Conservation (phyloP, 2,888 invertebrate species). For the Neoaliturus tenellus region DNA sequence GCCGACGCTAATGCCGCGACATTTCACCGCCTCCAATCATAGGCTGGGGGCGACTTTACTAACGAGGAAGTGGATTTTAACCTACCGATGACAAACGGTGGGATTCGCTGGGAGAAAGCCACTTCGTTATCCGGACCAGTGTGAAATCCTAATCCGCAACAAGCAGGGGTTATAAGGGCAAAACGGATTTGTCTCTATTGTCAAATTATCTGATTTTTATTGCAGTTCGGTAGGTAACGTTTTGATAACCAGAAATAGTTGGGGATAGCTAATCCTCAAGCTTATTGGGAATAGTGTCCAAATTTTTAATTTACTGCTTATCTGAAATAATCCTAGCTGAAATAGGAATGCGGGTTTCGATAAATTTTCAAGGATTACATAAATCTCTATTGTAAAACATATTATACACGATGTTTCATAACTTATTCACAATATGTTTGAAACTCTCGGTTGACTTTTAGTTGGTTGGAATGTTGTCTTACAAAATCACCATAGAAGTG, state of each 20-base stretch:
- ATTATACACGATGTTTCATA: background rate
- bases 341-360: background rate
- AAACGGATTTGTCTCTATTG: background rate
- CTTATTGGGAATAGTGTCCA: background rate
- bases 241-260: background rate
- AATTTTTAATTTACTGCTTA: background rate
- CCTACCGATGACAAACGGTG: constrained; percentile 9
- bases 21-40: constrained; percentile 13
- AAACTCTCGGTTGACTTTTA: too few species aligned
- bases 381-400: background rate
- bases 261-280: background rate
- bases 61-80: constrained; percentile 30
- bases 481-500: too few species aligned
- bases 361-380: background rate
- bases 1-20: constrained; percentile 19
- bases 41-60: constrained; percentile 2
- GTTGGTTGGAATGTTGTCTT: too few species aligned
- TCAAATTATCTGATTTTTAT: background rate
- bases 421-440: too few species aligned
- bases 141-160: constrained; percentile 28
- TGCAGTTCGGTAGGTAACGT: background rate
- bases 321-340: background rate
- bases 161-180: background rate
- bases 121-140: constrained; percentile 14
- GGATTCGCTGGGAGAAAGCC: constrained; percentile 27